Base-by-base conservation (phyloP, 2,888 invertebrate species). In the Protonemura montana region DNA sequence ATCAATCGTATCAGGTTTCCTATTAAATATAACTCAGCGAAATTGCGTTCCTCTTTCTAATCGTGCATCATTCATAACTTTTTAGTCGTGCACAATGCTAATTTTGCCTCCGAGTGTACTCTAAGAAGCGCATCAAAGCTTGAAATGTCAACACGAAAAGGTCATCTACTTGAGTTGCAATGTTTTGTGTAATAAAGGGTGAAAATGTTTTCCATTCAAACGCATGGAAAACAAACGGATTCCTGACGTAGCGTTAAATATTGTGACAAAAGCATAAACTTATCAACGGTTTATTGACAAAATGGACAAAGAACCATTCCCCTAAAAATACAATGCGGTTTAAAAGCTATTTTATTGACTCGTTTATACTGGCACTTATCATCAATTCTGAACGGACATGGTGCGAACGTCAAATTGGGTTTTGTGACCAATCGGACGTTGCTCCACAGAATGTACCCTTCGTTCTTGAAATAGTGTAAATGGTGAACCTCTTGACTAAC, bases 131-230 rank as follows among this genome's bases (percentile, higher is more conserved):
- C 81, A 81, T 81, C 81, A 81, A 81, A 81, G 81, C 81, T 28
- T 30, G 81, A 81, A 81, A 81, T 81, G 81, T 81, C 81, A 81
- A n/a, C 28, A n/a, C 16, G 29, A n/a, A 81, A 81, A 81, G 81
- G 81, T 81, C 81, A 29, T 29, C 29, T 26, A 30, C 28, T 30
- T 2, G 30, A 28, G 30, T 28, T 13, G 29, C 6, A 81, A 81
- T 28, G 10, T 28, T 30, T 7, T 2, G 30, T 30, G 30, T 29
- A 81, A 28, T 27, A 80, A 30, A 30, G 81, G 81, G 81, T 81
- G 81, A 28, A 30, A 30, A 28, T 16, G 29, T 81, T 10, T n/a
- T n/a, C 28, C n/a, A 28, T 30, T 81, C 30, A 29, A 81, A 81
- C 13, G 21, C 10, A 16, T 16, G 13, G n/a, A 21, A 28, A 30